These are phyloP conservation scores for Caenorhabditis doughertyi DNA, from an alignment of 2,888 invertebrate species.

Conservation along the genomic window DNA sequence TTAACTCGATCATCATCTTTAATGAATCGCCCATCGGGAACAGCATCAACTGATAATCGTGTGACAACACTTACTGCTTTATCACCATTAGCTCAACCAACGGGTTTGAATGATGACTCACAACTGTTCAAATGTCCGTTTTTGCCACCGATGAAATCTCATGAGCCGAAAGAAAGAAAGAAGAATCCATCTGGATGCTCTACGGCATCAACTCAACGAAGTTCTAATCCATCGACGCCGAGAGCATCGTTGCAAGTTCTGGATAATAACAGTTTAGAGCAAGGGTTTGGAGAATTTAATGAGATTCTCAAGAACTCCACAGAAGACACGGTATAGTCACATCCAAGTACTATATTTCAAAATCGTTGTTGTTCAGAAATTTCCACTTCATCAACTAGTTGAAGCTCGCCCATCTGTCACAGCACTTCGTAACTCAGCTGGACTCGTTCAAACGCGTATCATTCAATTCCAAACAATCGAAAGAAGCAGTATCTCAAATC, in stretches of 20 bases:
- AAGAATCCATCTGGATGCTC: neutral
- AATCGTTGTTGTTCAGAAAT: conserved; percentile 32
- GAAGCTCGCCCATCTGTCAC: conserved; percentile 56
- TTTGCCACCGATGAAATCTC: conserved; percentile 53
- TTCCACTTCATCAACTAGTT: conserved; percentile 34
- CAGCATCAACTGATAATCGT: conserved; percentile 8
- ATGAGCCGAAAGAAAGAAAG: conserved; percentile 30
- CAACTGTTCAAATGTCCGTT: conserved; percentile 53
- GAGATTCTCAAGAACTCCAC: conserved; percentile 41
- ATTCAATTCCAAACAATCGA: conserved; percentile 59
- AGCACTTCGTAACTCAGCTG: conserved; percentile 37
- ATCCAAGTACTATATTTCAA: neutral
- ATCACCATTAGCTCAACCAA: conserved; percentile 4
- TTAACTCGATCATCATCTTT: conserved; percentile 35
- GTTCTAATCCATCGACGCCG: neutral
- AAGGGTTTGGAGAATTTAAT: conserved; percentile 56
- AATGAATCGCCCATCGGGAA: neutral
- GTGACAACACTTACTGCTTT: neutral
- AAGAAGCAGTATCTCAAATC: conserved; percentile 24
- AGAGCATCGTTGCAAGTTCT: neutral
- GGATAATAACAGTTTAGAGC: conserved; percentile 9
- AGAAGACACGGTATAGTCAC: conserved; percentile 38
- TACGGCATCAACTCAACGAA: neutral
- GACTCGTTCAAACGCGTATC: conserved; percentile 59
- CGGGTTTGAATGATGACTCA: neutral